Conservation (phyloP, 2,888 invertebrate species). For the Parnassius glacialis region DNA sequence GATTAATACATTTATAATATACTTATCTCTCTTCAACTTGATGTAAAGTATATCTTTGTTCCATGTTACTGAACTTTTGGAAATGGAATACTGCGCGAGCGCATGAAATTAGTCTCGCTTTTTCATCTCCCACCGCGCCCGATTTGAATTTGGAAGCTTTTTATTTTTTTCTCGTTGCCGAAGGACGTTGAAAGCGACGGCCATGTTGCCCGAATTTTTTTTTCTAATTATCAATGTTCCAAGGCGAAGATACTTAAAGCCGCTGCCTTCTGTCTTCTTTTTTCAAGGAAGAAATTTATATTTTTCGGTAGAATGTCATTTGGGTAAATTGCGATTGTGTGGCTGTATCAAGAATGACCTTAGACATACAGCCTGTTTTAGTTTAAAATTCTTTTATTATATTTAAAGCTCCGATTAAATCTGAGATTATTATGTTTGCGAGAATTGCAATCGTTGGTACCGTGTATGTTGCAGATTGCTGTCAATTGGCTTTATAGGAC, state of each 20-base stretch:
- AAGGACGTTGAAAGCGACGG: conserved; percentile 61
- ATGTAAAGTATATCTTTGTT: conserved; percentile 30
- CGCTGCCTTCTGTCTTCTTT: conserved; percentile 34
- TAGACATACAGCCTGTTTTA: conserved; percentile 28
- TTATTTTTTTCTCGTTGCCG: conserved; percentile 48
- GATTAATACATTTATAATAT: conserved; percentile 76
- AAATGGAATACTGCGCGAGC: conserved; percentile 69
- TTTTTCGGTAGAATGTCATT: conserved; percentile 59
- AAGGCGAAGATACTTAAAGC: conserved; percentile 39
- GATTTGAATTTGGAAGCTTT: conserved; percentile 68
- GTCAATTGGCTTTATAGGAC: no score
- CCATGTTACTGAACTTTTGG: conserved; percentile 60
- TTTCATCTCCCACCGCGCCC: conserved; percentile 69
- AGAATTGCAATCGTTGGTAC: no score
- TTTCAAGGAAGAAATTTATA: conserved; percentile 40
- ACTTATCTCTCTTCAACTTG: conserved; percentile 38
- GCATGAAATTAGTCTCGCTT: conserved; percentile 76
- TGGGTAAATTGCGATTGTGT: conserved; percentile 49
- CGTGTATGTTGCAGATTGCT: no score
- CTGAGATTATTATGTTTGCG: no score
- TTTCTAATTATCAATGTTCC: conserved; percentile 66
- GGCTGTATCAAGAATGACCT: conserved; percentile 21
- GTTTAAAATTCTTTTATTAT: conserved; percentile 21
- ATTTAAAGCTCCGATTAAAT: no score
- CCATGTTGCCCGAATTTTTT: conserved; percentile 61